A percentile compares a stretch with the other conserved stretches of the same genome.
Evolutionary conservation across 2,888 invertebrate species (phyloP).

Genomic region (Phyllotreta striolata): DNA sequence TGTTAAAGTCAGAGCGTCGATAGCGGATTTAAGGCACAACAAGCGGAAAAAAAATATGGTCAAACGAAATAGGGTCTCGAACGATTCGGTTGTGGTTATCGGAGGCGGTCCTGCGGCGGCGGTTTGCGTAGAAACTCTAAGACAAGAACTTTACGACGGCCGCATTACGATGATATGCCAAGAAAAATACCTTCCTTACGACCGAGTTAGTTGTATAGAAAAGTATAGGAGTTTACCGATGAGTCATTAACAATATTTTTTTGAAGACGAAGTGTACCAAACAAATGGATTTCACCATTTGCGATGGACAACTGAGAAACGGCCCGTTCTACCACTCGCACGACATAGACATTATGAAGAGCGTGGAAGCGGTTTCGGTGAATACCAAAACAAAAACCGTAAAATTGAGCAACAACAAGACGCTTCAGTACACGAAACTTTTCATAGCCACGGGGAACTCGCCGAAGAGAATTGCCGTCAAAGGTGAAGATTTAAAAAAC

Average conservation of each 20-base stretch:
- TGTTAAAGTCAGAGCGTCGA: conserved; percentile 74
- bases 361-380: conserved; percentile 72
- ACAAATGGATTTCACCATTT: conserved; percentile 72
- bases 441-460: conserved; percentile 23
- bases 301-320: conserved; percentile 73
- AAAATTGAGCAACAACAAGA: conserved; percentile 62
- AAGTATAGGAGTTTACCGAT: background rate
- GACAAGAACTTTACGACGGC: conserved; percentile 87
- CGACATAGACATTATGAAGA: conserved; percentile 77
- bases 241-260: background rate
- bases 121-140: conserved; percentile 85
- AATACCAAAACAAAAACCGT: conserved; percentile 71
- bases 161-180: conserved; percentile 80
- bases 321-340: conserved; percentile 77
- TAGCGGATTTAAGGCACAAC: conserved; percentile 66
- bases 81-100: conserved; percentile 69
- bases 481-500: conserved; percentile 70
- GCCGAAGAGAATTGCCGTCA: conserved; percentile 70
- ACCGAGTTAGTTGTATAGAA: conserved; percentile 68
- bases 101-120: conserved; percentile 90
- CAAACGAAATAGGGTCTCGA: conserved; percentile 60
- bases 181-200: conserved; percentile 86
- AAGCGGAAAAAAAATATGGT: conserved; percentile 72
- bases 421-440: conserved; percentile 12
- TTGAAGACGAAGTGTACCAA: conserved; percentile 77